Base-by-base conservation (phyloP, 2,888 invertebrate species). In the Drosophila dives region DNA sequence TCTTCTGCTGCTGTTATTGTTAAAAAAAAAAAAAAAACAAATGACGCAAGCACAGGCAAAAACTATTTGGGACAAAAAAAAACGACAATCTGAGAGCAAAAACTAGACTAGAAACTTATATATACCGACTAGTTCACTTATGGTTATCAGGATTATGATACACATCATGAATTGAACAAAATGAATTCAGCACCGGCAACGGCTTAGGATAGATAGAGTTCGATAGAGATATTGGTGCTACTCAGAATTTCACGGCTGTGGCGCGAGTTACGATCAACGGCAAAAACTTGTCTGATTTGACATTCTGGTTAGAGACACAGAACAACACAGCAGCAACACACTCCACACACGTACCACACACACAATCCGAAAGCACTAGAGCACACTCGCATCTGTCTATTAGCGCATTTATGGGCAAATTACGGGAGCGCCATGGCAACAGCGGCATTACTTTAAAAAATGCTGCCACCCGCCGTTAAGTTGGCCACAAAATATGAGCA, bases 321-420 rank as follows among this genome's bases (percentile, higher is more conserved):
- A 29, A 29, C 40, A 34, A 23, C 42, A 29, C 54, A 67, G 34
- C 69, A 64, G 26, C 51, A 60, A 50, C 32, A 63, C 51, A 38
- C 4, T 51, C 54, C 3, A 38, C 60, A 61, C 67, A 29, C 32
- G 61, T 45, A 59, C 58, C 2, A 38, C 34, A 49, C 20, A 34
- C 45, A 48, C 40, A 11, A 7, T 11, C 36, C 3, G 4, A 56
- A 29, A 50, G 40, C 56, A 50, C 48, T 42, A 49, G 54, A 23
- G 50, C 61, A 69, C 58, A 77, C 64, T 68, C 60, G 48, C 61
- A 54, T 68, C 66, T 80, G 80, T 88, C 76, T 77, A 87, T 90
- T 90, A 86, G 77, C 78, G 73, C 74, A 71, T 81, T 83, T 90
- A 86, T 86, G 89, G 80, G 83, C 90, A 86, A 88, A 86, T 88